Conservation (phyloP, 2,113 vertebrate species). For the Cyphomyrus discorhynchus region DNA sequence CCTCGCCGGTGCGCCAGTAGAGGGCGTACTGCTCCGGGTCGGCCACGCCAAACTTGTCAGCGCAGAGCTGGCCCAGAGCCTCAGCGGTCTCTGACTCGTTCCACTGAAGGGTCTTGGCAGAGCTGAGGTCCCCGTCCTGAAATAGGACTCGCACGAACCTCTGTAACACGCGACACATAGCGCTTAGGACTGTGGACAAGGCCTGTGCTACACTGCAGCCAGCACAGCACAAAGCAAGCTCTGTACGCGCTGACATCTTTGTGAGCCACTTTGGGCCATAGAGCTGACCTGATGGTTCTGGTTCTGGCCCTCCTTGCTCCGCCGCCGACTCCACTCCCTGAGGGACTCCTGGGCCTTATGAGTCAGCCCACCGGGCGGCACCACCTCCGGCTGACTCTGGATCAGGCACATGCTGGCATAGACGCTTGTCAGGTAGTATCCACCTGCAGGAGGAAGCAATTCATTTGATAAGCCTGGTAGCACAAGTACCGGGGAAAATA, state of each 20-base stretch:
- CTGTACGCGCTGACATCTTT: background rate
- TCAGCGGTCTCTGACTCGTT: constrained; percentile 30
- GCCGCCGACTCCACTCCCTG: constrained; percentile 40
- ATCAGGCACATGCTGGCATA: constrained; percentile 47
- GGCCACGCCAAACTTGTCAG: constrained; percentile 37
- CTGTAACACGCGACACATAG: constrained; percentile 24
- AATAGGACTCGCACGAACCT: constrained; percentile 43
- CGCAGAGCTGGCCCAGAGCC: constrained; percentile 36
- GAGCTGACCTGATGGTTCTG: constrained; percentile 35
- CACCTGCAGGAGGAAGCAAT: constrained; percentile 25
- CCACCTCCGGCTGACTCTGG: constrained; percentile 33
- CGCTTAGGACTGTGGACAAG: background rate
- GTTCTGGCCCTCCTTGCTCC: constrained; percentile 33
- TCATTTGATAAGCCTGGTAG: background rate
- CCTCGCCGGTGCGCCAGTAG: constrained; percentile 35
- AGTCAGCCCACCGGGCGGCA: constrained; percentile 25
- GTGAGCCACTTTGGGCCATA: background rate
- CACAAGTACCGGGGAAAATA: background rate
- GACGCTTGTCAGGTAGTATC: constrained; percentile 50
- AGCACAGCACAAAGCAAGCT: background rate
- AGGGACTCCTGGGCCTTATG: constrained; percentile 37
- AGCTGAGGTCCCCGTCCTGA: constrained; percentile 36
- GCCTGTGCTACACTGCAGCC: background rate
- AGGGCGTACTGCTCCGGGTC: constrained; percentile 31
- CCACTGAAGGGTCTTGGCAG: constrained; percentile 44